Evolutionary conservation across 2,797 vertebrate species (phyloP), one percentile per base, ranked within the genome.

Genomic region (Mastacembelus armatus): DNA sequence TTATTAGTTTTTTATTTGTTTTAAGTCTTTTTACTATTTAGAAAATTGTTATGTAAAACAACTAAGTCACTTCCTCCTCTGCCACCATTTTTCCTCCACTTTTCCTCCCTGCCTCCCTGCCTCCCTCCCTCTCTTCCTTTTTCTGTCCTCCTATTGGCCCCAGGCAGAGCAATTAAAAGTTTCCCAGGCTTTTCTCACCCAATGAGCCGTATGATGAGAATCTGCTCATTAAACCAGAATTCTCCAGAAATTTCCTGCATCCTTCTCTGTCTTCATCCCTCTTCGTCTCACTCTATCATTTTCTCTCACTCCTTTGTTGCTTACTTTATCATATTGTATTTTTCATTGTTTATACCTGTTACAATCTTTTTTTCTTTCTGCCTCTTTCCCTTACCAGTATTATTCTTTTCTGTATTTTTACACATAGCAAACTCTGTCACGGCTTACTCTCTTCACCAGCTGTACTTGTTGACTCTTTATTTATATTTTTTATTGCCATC

Each of bases 131-230:
- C 32, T 10, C 24, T 35, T 29, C 40, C 27, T 36, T 44, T 26
- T 24, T 50, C 54, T 66, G 29, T 54, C 69, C 29, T 72, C 45
- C 63, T 77, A 42, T 76, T 71, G 52, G 35, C 79, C 85, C 0
- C 52, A 69, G 84, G 92, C 86, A 70, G 65, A 88, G 91, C 87
- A 92, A 90, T 91, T 92, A 92, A 91, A 92, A 89, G 84, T 89
- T 92, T 89, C 74, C 66, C 74, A 62, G 77, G 71, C 85, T 57
- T 91, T 85, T 92, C 80, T 90, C 85, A 84, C 67, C 83, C 90
- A 91, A 59, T 91, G 88, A 93, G 78, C 87, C 81, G 83, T 76
- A 80, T 91, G 84, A 92, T 91, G 88, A 90, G 78, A 91, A 85
- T 88, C 86, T 90, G 85, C 63, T 80, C 32, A 47, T 86, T 83